Conservation (phyloP, 1,140 invertebrate genomes). For the Pseudachorutes palmiensis region DNA sequence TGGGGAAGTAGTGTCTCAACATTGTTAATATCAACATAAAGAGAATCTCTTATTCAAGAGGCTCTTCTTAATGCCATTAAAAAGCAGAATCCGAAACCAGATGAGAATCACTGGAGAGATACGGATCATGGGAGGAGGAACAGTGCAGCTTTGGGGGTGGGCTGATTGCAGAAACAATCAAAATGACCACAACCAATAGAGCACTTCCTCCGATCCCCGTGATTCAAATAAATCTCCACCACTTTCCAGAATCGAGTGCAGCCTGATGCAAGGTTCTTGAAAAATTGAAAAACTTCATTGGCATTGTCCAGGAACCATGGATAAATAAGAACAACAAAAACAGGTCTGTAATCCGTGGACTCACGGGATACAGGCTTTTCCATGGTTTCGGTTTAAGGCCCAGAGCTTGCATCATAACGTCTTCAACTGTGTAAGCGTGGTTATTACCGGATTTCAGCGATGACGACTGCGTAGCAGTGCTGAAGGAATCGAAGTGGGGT, state of each 20-base stretch:
- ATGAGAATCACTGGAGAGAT: too few relatives aligned
- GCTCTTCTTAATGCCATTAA: too few relatives aligned
- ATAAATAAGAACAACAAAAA: neutral
- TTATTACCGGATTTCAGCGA: neutral
- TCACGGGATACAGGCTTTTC: neutral
- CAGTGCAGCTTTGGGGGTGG: too few relatives aligned
- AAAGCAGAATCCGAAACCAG: too few relatives aligned
- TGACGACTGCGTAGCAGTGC: neutral
- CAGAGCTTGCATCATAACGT: neutral
- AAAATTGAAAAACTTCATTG: neutral
- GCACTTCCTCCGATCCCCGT: neutral
- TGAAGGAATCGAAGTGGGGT: neutral
- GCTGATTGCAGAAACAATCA: too few relatives aligned
- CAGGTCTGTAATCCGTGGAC: neutral
- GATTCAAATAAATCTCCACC: constrained; percentile 2
- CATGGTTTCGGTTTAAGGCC: neutral
- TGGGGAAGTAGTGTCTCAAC: too few relatives aligned
- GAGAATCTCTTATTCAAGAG: too few relatives aligned
- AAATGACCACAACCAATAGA: too few relatives aligned
- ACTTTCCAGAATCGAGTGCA: neutral
- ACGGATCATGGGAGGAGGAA: too few relatives aligned
- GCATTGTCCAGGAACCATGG: neutral
- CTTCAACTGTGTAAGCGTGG: neutral
- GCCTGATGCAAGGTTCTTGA: neutral
- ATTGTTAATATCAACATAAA: too few relatives aligned